Evolutionary conservation across 1,140 invertebrate species (phyloP).

Genomic region (Plodia interpunctella): DNA sequence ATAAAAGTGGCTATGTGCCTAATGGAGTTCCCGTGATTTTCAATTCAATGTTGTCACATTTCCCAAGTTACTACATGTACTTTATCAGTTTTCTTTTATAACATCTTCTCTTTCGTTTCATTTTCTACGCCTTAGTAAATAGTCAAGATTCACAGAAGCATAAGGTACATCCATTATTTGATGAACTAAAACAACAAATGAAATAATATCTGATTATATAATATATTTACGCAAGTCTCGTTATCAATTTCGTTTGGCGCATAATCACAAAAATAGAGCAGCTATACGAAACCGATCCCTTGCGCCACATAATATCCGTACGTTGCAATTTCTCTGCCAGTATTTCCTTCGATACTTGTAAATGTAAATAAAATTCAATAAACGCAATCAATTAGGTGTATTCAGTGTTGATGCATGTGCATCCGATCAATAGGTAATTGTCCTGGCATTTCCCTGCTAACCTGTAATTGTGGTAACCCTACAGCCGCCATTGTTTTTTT

Average conservation of each 20-base stretch:
- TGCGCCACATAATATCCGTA: background rate
- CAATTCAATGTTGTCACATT: background rate
- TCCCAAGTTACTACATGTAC: background rate
- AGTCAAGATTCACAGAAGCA: no score
- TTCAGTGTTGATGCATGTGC: background rate
- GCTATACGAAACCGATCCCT: no score
- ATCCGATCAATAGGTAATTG: constrained; percentile 30
- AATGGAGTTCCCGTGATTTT: background rate
- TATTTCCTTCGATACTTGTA: constrained; percentile 19
- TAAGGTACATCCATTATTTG: no score
- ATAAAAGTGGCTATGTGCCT: background rate
- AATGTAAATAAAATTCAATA: background rate
- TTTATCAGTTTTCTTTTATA: constrained; percentile 12
- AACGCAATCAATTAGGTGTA: background rate
- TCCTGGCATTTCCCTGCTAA: constrained; percentile 26
- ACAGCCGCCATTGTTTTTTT: no score
- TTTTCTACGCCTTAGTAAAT: background rate
- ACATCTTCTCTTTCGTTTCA: background rate
- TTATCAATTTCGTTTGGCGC: no score
- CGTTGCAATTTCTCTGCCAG: constrained; percentile 5
- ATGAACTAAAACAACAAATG: no score
- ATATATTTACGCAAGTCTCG: no score
- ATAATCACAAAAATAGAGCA: no score
- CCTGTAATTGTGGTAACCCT: constrained; percentile 13
- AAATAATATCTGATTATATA: no score